phyloP scores from a whole-genome alignment of 1,140 invertebrate genomes.

The Luehdorfia chinensis region DNA sequence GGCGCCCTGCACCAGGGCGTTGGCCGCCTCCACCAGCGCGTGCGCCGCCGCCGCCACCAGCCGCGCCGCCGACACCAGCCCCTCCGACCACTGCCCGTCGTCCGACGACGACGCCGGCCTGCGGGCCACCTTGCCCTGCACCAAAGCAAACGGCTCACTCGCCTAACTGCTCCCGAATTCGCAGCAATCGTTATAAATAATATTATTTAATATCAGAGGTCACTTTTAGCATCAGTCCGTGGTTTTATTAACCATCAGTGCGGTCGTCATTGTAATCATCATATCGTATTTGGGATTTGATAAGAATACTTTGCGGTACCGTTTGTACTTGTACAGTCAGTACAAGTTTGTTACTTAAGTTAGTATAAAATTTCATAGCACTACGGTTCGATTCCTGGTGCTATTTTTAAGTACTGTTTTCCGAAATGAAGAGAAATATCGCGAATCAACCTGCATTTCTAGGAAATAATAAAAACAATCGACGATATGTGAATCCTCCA shows the following conservation, averaged over 20 bases:
- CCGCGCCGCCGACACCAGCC: constrained; percentile 96
- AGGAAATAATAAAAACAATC: too few species aligned
- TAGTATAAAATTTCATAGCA: too few species aligned
- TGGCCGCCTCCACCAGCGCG: constrained; percentile 97
- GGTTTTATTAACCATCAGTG: constrained; percentile 7
- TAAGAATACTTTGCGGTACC: not conserved
- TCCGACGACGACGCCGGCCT: constrained; percentile 90
- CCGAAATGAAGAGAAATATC: too few species aligned
- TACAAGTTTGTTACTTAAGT: too few species aligned
- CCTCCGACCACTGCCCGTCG: constrained; percentile 99
- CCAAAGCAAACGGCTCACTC: not conserved
- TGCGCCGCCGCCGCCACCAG: constrained; percentile 98
- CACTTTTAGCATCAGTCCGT: not conserved
- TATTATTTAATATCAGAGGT: not conserved
- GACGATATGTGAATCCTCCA: too few species aligned
- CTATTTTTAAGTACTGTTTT: too few species aligned
- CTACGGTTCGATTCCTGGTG: too few species aligned
- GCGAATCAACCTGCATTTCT: too few species aligned
- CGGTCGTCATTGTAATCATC: constrained; percentile 10
- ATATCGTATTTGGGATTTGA: not conserved
- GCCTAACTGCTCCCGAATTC: too few species aligned
- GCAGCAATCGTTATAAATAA: not conserved
- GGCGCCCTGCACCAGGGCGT: constrained; percentile 96
- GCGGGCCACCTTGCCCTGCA: constrained; percentile 85
- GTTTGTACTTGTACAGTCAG: too few species aligned